Conservation (phyloP, 2,797 vertebrate genomes). For the Fringilla coelebs region DNA sequence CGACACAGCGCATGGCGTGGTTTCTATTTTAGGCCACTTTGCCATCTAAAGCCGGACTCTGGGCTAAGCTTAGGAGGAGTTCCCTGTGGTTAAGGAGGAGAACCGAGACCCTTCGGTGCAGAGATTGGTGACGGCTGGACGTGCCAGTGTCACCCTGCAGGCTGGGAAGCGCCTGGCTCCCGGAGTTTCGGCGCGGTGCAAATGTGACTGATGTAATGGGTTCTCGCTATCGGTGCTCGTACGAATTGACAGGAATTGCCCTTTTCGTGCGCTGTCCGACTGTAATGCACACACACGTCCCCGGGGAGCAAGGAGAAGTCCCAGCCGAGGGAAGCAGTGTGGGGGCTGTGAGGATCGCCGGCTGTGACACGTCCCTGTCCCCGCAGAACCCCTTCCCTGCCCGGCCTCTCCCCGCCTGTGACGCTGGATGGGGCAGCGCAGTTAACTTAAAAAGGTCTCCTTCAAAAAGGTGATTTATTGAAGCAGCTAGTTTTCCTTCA, state of each 20-base stretch:
- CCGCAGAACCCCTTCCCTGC: neutral
- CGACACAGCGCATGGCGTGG: neutral
- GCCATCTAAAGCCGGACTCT: neutral
- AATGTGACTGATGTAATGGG: accelerated
- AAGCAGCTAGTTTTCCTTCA: neutral
- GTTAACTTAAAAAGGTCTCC: neutral
- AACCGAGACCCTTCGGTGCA: neutral
- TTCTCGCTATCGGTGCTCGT: too few species aligned
- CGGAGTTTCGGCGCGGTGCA: neutral
- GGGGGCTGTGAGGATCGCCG: neutral
- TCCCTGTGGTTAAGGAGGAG: neutral
- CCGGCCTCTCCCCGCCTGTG: neutral
- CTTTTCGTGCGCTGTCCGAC: neutral
- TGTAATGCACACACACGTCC: too few species aligned
- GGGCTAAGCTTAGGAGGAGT: neutral
- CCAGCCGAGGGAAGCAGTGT: neutral
- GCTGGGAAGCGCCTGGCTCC: neutral
- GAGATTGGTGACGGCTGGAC: neutral
- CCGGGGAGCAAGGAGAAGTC: neutral
- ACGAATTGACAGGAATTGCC: neutral
- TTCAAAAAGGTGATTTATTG: neutral
- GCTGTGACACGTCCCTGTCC: neutral
- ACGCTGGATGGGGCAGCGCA: neutral
- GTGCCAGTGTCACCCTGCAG: neutral
- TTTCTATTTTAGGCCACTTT: neutral